Evolutionary conservation across 2,888 invertebrate genomes (phyloP).

Genomic region (Fabriciana adippe): DNA sequence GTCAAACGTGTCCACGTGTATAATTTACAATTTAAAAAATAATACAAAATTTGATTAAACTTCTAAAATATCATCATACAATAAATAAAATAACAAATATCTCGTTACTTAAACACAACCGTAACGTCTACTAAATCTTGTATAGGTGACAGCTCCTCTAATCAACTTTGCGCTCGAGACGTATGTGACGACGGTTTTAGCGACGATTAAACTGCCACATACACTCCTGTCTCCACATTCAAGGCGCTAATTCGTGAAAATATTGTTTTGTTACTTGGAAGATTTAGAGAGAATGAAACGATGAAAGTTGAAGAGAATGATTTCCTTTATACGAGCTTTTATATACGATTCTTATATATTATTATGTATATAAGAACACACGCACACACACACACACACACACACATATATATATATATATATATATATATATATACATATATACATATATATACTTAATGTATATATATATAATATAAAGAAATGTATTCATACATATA

Average conservation of each 20-base stretch:
- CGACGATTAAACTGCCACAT: conserved; percentile 73
- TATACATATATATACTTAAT: too few relatives aligned
- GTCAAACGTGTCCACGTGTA: too few relatives aligned
- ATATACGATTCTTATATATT: too few relatives aligned
- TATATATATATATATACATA: too few relatives aligned
- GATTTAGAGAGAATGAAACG: conserved; percentile 21
- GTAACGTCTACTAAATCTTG: conserved; percentile 62
- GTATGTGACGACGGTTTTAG: conserved; percentile 72
- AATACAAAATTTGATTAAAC: too few relatives aligned
- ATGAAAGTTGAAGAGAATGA: not conserved
- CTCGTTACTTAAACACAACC: conserved; percentile 26
- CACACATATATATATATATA: too few relatives aligned
- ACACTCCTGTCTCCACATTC: conserved; percentile 51
- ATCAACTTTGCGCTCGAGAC: conserved; percentile 70
- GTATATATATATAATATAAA: too few relatives aligned
- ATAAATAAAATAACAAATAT: conserved; percentile 4
- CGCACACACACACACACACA: too few relatives aligned
- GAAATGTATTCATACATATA: too few relatives aligned
- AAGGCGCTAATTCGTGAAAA: conserved; percentile 49
- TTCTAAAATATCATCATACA: not conserved
- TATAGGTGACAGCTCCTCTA: conserved; percentile 73
- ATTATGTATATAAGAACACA: too few relatives aligned
- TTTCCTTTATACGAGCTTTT: too few relatives aligned
- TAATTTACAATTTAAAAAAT: too few relatives aligned
- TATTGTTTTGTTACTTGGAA: conserved; percentile 39